Evolutionary conservation across 2,888 invertebrate genomes (phyloP).

Genomic region (Fragum sueziense): DNA sequence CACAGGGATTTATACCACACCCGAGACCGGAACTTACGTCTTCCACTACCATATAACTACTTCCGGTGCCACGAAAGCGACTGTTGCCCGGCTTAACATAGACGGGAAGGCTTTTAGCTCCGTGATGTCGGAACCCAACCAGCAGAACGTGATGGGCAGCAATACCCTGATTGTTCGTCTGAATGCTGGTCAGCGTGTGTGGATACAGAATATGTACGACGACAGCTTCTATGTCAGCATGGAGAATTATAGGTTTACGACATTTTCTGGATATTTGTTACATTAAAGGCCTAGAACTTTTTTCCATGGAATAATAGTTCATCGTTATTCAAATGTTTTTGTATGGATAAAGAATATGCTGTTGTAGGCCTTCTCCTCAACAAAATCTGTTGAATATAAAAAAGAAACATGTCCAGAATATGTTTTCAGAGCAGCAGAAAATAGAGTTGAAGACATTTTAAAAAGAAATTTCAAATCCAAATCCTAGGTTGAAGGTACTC

Average conservation of each 20-base stretch:
- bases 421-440: too few relatives aligned
- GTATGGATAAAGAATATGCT: too few relatives aligned
- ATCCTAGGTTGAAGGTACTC: too few relatives aligned
- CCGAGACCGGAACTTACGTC: background rate
- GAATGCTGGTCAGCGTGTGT: background rate
- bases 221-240: background rate
- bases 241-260: background rate
- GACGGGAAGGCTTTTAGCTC: background rate
- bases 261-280: background rate
- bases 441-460: too few relatives aligned
- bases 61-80: background rate
- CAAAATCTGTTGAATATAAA: too few relatives aligned
- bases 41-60: background rate
- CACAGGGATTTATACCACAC: background rate
- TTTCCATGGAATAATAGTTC: too few relatives aligned
- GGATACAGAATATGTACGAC: constrained; percentile 1
- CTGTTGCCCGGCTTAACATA: background rate
- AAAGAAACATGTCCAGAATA: too few relatives aligned
- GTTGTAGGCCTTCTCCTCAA: too few relatives aligned
- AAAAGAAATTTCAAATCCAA: too few relatives aligned
- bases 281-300: too few relatives aligned
- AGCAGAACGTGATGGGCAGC: background rate
- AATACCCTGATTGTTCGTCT: background rate
- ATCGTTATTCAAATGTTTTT: too few relatives aligned
- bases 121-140: background rate